Evolutionary conservation across 2,888 invertebrate species (phyloP).

Genomic region (Eumerus sabulonum): DNA sequence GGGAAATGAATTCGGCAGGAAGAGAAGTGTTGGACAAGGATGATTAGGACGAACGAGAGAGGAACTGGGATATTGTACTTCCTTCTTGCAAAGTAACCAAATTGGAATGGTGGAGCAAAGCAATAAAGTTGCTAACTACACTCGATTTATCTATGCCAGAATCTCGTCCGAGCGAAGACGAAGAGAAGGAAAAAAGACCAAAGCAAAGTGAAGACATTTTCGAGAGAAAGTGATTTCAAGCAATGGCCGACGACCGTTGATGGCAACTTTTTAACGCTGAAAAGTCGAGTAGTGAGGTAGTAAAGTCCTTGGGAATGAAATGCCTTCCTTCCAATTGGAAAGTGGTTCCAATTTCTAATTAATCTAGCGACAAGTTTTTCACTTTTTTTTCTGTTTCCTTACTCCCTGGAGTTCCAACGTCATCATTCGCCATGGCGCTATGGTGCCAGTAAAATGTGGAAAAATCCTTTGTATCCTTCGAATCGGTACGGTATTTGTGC

Average conservation of each 20-base stretch:
- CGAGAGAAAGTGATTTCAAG: not conserved
- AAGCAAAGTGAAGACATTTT: not conserved
- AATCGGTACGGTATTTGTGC: conserved; percentile 28
- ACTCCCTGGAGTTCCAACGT: not conserved
- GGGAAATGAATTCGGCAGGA: too few relatives aligned
- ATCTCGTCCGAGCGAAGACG: not conserved
- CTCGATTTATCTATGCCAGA: not conserved
- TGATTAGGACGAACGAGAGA: conserved; percentile 61
- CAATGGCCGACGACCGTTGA: not conserved
- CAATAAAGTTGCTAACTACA: conserved; percentile 55
- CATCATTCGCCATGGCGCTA: too few relatives aligned
- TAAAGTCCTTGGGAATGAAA: conserved; percentile 4
- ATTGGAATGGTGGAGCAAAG: conserved; percentile 59
- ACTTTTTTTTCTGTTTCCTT: conserved; percentile 9
- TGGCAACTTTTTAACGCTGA: conserved; percentile 38
- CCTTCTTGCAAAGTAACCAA: conserved; percentile 62
- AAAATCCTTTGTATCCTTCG: conserved; percentile 20
- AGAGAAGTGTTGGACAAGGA: conserved; percentile 7
- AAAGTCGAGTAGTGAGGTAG: conserved; percentile 14
- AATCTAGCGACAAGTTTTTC: conserved; percentile 59
- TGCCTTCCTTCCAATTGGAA: conserved; percentile 11
- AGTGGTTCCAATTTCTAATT: conserved; percentile 63
- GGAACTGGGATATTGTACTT: conserved; percentile 56
- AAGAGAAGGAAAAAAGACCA: not conserved
- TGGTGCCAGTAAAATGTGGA: conserved; percentile 24